A percentile compares a stretch with the other conserved stretches of the same genome.
Conservation (phyloP, 1,140 invertebrate genomes). For the Drosophila sechellia region DNA sequence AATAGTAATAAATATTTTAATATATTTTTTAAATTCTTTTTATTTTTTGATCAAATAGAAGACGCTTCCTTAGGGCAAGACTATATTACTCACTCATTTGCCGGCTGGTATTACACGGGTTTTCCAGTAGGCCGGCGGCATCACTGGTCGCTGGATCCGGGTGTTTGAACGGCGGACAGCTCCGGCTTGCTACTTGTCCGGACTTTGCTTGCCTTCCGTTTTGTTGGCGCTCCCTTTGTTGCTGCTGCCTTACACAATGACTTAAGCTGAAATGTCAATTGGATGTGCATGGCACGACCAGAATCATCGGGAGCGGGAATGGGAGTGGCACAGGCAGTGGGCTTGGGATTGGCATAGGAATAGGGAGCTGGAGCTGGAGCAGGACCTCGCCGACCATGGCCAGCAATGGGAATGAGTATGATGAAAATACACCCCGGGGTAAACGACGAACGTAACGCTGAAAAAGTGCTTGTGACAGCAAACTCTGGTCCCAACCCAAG, state of each 20-base stretch:
- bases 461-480: slow-evolving; percentile 82
- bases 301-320: slow-evolving; percentile 30
- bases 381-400: slow-evolving; percentile 13
- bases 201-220: slow-evolving; percentile 58
- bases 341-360: slow-evolving; percentile 3
- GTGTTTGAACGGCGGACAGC: slow-evolving; percentile 69
- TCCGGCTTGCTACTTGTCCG: slow-evolving; percentile 62
- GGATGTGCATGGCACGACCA: slow-evolving; percentile 67
- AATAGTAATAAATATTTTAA: too few relatives aligned
- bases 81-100: too few relatives aligned
- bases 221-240: slow-evolving; percentile 51
- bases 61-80: too few relatives aligned
- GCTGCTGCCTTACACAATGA: slow-evolving; percentile 73
- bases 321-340: neutral
- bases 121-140: neutral
- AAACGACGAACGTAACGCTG: slow-evolving; percentile 71
- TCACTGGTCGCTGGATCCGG: slow-evolving; percentile 27
- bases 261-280: slow-evolving; percentile 83
- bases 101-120: too few relatives aligned
- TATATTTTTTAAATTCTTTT: too few relatives aligned
- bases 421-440: slow-evolving; percentile 74
- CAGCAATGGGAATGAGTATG: slow-evolving; percentile 73
- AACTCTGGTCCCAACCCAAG: slow-evolving; percentile 1
- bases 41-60: too few relatives aligned
- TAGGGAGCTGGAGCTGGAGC: neutral